A percentile compares a stretch with the other conserved stretches of the same genome.
phyloP scores from a whole-genome alignment of 2,797 vertebrate species.

The Adrianichthys oophorus region DNA sequence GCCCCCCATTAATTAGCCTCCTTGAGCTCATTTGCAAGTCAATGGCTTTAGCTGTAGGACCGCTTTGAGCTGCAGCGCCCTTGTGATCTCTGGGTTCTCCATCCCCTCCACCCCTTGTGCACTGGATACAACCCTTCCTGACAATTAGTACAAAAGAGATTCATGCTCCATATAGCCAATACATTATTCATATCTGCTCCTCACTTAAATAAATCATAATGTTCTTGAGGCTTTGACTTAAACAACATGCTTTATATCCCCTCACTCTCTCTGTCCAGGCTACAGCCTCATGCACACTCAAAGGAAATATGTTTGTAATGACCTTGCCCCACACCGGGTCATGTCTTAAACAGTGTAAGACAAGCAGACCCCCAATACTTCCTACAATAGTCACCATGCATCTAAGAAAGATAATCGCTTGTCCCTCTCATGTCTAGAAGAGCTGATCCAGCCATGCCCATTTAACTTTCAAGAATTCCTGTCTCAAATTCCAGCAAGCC shows the following conservation, averaged over 20 bases:
- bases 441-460: slow-evolving; percentile 2
- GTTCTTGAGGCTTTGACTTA: slow-evolving; percentile 85
- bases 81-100: slow-evolving; percentile 93
- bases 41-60: slow-evolving; percentile 93
- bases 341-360: slow-evolving; percentile 33
- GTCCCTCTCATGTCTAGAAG: slow-evolving; percentile 25
- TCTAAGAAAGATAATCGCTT: slow-evolving; percentile 23
- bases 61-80: slow-evolving; percentile 88
- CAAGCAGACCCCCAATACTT: background rate
- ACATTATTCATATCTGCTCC: slow-evolving; percentile 89
- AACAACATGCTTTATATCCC: slow-evolving; percentile 64
- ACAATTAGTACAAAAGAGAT: slow-evolving; percentile 94
- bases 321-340: slow-evolving; percentile 63
- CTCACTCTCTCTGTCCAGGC: slow-evolving; percentile 27
- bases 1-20: slow-evolving; percentile 94
- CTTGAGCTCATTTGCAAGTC: slow-evolving; percentile 99
- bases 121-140: slow-evolving; percentile 82
- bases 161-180: slow-evolving; percentile 85
- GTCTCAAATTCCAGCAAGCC: slow-evolving; percentile 14
- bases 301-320: slow-evolving; percentile 50
- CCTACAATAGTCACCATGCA: slow-evolving; percentile 8
- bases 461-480: slow-evolving; percentile 30
- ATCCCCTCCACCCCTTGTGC: slow-evolving; percentile 82
- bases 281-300: slow-evolving; percentile 31
- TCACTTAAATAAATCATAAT: slow-evolving; percentile 88